These are phyloP conservation scores for Cataglyphis altisquamis DNA, from an alignment of 2,888 invertebrate genomes.

Conservation along the genomic window DNA sequence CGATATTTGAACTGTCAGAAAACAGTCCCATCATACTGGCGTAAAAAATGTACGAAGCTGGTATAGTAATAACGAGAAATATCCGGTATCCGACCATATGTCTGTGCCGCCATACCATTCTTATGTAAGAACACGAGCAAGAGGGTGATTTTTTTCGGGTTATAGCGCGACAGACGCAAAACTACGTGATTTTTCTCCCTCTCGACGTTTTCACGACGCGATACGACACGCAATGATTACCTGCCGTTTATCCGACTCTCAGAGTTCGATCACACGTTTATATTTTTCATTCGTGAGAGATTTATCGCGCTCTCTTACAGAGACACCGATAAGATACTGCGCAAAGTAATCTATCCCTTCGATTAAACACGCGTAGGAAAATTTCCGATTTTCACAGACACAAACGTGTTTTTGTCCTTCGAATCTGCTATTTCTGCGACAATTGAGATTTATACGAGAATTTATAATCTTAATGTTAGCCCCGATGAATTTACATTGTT, in stretches of 20 bases:
- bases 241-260: slow-evolving; percentile 30
- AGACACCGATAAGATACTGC: slow-evolving; percentile 71
- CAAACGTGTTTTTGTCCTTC: neutral
- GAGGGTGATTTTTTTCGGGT: neutral
- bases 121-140: slow-evolving; percentile 19
- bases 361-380: slow-evolving; percentile 61
- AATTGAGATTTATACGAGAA: neutral
- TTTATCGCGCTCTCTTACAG: slow-evolving; percentile 26
- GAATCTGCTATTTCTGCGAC: neutral
- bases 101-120: slow-evolving; percentile 80
- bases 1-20: slow-evolving; percentile 53
- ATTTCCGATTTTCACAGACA: slow-evolving; percentile 7
- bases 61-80: slow-evolving; percentile 80
- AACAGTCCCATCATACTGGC: slow-evolving; percentile 73
- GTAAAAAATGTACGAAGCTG: slow-evolving; percentile 79
- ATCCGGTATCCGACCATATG: slow-evolving; percentile 80
- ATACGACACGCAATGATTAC: neutral
- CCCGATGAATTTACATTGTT: neutral
- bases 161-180: neutral
- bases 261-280: slow-evolving; percentile 20
- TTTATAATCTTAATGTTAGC: neutral
- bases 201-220: neutral
- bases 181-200: neutral
- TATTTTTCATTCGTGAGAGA: slow-evolving; percentile 36
- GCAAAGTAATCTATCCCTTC: slow-evolving; percentile 64